Conservation (phyloP, 2,113 vertebrate species). For the Pseudopipra pipra region DNA sequence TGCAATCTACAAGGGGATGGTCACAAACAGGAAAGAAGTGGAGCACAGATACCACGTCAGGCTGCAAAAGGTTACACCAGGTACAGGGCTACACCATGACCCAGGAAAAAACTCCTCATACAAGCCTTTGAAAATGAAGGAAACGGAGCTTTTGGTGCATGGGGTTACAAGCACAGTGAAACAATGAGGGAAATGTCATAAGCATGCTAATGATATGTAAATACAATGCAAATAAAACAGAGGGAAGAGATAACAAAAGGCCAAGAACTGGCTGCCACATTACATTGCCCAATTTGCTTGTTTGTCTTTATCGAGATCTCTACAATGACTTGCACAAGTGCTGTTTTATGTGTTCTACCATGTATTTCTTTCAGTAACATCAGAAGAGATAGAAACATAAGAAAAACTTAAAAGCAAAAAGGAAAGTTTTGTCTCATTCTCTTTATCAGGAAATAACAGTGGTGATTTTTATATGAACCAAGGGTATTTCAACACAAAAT, state of each 20-base stretch:
- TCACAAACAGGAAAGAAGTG: neutral
- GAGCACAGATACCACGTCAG: rapidly evolving
- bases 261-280: neutral
- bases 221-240: neutral
- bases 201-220: neutral
- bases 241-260: neutral
- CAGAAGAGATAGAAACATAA: neutral
- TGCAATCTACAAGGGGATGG: neutral
- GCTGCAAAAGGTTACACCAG: neutral
- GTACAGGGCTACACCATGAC: neutral
- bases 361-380: neutral
- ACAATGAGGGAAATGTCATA: rapidly evolving
- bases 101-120: neutral
- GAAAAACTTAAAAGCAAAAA: neutral
- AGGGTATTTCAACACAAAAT: neutral
- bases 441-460: neutral
- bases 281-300: neutral
- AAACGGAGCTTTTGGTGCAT: neutral
- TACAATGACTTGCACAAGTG: neutral
- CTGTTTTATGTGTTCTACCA: neutral
- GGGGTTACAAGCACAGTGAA: neutral
- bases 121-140: neutral
- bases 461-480: neutral
- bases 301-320: neutral
- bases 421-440: neutral